phyloP scores from a whole-genome alignment of 2,888 invertebrate genomes.

The Leucozona laternaria region DNA sequence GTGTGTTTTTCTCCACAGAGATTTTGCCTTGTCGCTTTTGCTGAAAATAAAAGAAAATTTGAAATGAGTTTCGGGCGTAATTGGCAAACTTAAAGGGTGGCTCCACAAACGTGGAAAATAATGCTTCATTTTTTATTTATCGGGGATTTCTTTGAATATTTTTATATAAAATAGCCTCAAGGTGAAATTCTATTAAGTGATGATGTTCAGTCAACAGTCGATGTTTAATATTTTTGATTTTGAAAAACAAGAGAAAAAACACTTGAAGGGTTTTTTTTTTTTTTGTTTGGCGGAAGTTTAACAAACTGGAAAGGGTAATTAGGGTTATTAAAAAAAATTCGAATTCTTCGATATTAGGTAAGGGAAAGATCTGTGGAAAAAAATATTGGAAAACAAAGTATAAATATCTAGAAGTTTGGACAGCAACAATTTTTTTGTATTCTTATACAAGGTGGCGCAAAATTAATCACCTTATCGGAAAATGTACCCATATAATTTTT shows the following conservation, averaged over 20 bases:
- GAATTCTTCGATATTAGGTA: background rate
- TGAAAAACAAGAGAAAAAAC: background rate
- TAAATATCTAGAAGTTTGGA: no score
- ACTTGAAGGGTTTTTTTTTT: background rate
- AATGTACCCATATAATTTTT: no score
- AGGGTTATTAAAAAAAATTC: background rate
- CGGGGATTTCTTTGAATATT: background rate
- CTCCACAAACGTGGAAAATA: constrained; percentile 15
- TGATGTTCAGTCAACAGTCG: constrained; percentile 25
- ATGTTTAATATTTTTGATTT: constrained; percentile 17
- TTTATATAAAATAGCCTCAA: background rate
- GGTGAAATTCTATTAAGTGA: constrained; percentile 8
- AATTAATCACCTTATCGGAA: no score
- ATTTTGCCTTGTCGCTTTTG: constrained; percentile 6
- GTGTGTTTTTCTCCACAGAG: background rate
- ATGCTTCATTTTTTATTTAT: constrained; percentile 6
- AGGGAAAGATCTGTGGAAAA: background rate
- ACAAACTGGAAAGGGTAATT: constrained; percentile 5
- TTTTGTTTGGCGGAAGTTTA: background rate
- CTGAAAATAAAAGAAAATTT: background rate
- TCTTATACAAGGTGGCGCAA: no score
- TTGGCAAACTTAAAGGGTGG: constrained; percentile 34
- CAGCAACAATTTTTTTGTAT: no score
- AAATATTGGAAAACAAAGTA: background rate
- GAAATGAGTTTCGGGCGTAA: constrained; percentile 25